Evolutionary conservation across 1,140 invertebrate genomes (phyloP).

Genomic region (Pentalonia nigronervosa): DNA sequence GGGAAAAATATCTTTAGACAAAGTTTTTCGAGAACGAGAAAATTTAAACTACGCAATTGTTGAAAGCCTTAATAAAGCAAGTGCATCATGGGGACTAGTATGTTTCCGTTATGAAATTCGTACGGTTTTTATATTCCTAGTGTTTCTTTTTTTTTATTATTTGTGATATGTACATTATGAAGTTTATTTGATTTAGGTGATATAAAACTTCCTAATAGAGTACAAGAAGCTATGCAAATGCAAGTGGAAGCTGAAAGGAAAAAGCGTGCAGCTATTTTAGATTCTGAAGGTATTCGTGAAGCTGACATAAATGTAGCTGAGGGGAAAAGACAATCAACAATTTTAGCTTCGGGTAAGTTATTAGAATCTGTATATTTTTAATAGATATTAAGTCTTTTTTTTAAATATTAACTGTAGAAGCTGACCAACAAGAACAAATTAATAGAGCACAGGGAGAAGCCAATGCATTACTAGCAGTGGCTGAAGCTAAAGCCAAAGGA

Average conservation of each 20-base stretch:
- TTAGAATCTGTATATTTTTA: constrained; percentile 20
- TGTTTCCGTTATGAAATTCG: constrained; percentile 98
- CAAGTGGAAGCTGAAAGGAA: constrained; percentile 97
- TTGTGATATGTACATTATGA: neutral
- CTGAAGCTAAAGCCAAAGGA: constrained; percentile 82
- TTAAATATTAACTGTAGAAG: constrained; percentile 69
- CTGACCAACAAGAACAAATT: constrained; percentile 85
- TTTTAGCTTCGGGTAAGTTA: constrained; percentile 85
- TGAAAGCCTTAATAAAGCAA: constrained; percentile 96
- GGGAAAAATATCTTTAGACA: constrained; percentile 97
- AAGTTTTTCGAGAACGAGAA: constrained; percentile 96
- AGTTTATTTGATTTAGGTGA: constrained; percentile 72
- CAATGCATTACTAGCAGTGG: constrained; percentile 83
- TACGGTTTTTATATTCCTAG: constrained; percentile 67
- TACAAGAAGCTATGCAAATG: constrained; percentile 99
- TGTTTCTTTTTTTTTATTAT: neutral
- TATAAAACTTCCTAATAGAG: constrained; percentile 88
- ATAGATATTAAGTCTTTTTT: neutral
- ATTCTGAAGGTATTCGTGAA: constrained; percentile 93
- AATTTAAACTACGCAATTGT: constrained; percentile 96
- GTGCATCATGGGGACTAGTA: constrained; percentile 96
- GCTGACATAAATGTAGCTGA: constrained; percentile 98
- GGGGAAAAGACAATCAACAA: constrained; percentile 88
- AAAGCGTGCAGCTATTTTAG: constrained; percentile 94
- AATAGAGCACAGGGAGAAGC: constrained; percentile 89